These are phyloP conservation scores for Clarias platycephalus DNA, from an alignment of 2,797 vertebrate species.

Conservation along the genomic window DNA sequence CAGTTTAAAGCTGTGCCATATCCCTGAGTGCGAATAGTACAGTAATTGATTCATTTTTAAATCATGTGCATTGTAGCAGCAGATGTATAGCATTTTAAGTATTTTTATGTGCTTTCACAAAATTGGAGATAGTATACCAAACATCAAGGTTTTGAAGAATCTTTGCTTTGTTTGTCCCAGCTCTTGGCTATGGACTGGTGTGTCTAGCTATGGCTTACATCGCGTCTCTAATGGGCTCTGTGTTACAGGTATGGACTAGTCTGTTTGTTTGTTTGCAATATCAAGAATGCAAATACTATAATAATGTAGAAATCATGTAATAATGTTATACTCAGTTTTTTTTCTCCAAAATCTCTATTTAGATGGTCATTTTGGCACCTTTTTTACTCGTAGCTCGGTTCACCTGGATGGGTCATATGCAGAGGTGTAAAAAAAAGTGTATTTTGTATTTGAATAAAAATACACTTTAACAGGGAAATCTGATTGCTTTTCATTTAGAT, in stretches of 20 bases:
- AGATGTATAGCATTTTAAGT: neutral
- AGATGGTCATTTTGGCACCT: neutral
- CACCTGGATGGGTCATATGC: neutral
- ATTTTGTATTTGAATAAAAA: no score
- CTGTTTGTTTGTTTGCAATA: neutral
- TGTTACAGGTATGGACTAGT: slow-evolving; percentile 80
- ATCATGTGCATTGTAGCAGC: neutral
- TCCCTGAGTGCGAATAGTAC: neutral
- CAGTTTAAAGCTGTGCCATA: neutral
- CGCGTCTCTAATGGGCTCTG: slow-evolving; percentile 87
- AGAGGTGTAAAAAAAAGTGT: neutral
- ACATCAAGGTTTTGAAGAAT: neutral
- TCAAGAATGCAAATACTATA: neutral
- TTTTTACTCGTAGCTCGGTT: neutral
- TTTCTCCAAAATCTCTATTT: neutral
- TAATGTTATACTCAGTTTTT: neutral
- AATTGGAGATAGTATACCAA: neutral
- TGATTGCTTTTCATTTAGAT: no score
- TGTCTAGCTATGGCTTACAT: slow-evolving; percentile 92
- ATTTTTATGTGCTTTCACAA: no score
- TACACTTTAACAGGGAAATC: no score
- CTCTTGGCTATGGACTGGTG: slow-evolving; percentile 82
- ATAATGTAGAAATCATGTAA: neutral
- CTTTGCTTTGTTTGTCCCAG: slow-evolving; percentile 60
- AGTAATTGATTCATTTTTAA: neutral